A percentile compares a stretch with the other conserved stretches of the same genome.
Conservation (phyloP, 2,113 vertebrate species). For the Serilophus lunatus region DNA sequence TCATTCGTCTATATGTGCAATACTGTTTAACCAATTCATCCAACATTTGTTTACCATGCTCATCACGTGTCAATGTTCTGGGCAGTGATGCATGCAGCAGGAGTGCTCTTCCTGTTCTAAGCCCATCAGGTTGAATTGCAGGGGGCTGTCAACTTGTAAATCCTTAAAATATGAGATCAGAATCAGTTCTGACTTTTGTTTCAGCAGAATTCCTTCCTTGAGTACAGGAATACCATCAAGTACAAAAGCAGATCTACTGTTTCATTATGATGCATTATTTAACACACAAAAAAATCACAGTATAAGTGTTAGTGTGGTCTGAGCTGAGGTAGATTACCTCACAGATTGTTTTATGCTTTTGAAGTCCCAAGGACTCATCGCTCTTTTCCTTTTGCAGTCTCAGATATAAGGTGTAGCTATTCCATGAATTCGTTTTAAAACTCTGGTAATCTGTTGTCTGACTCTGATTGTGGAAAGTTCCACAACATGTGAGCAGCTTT, state of each 20-base stretch:
- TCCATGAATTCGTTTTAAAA: neutral
- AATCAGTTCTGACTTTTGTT: neutral
- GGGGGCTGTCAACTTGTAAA: neutral
- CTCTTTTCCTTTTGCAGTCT: neutral
- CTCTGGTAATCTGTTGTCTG: fast-evolving
- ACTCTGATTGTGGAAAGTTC: neutral
- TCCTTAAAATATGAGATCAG: neutral
- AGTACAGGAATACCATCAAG: neutral
- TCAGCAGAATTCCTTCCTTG: neutral
- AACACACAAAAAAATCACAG: neutral
- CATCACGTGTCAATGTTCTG: neutral
- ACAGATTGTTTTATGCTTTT: neutral
- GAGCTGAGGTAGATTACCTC: neutral
- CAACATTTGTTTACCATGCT: neutral
- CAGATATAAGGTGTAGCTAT: neutral
- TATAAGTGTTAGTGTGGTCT: neutral
- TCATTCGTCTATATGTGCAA: neutral
- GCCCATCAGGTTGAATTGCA: neutral
- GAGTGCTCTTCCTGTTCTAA: neutral
- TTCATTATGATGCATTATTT: neutral
- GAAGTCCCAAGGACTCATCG: neutral
- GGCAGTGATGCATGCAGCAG: neutral
- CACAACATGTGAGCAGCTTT: neutral
- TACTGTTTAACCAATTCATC: neutral
- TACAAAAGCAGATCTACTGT: neutral